Evolutionary conservation across 2,113 vertebrate genomes (phyloP).

Genomic region (Furnarius figulus): DNA sequence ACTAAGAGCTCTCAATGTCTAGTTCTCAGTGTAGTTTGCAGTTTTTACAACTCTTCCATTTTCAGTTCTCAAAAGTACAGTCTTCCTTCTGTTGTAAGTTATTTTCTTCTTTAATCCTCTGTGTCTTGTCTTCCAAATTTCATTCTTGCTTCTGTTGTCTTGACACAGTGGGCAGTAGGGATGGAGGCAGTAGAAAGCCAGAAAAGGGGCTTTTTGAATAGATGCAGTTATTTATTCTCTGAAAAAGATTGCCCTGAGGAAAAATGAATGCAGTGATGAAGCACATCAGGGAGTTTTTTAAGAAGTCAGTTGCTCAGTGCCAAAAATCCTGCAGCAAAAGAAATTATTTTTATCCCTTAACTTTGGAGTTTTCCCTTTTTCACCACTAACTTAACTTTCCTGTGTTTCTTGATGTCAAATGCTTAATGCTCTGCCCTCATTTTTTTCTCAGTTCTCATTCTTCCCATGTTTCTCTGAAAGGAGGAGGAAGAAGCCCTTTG

Average conservation of each 20-base stretch:
- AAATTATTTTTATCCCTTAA: not conserved
- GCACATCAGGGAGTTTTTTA: not conserved
- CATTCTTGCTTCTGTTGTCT: not conserved
- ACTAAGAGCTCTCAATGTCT: not conserved
- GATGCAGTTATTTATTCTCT: conserved; percentile 14
- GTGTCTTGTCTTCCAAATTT: not conserved
- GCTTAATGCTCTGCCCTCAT: conserved; percentile 12
- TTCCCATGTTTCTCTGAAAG: conserved; percentile 54
- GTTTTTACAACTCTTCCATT: not conserved
- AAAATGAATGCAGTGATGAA: not conserved
- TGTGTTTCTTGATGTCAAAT: conserved; percentile 50
- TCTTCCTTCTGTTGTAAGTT: not conserved
- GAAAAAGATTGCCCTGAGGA: not conserved
- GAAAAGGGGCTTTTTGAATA: not conserved
- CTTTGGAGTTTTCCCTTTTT: not conserved
- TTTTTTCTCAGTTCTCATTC: conserved; percentile 60
- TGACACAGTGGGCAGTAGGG: not conserved
- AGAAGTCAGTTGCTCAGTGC: not conserved
- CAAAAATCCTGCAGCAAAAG: not conserved
- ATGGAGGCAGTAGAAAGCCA: not conserved
- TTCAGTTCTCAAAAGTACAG: not conserved
- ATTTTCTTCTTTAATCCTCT: not conserved
- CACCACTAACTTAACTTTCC: not conserved
- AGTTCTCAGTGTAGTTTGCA: not conserved
- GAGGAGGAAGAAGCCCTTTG: conserved; percentile 70